A percentile compares a stretch with the other conserved stretches of the same genome.
These are phyloP conservation scores for Dryocosmus kuriphilus DNA, from an alignment of 2,888 invertebrate genomes.

Conservation along the genomic window DNA sequence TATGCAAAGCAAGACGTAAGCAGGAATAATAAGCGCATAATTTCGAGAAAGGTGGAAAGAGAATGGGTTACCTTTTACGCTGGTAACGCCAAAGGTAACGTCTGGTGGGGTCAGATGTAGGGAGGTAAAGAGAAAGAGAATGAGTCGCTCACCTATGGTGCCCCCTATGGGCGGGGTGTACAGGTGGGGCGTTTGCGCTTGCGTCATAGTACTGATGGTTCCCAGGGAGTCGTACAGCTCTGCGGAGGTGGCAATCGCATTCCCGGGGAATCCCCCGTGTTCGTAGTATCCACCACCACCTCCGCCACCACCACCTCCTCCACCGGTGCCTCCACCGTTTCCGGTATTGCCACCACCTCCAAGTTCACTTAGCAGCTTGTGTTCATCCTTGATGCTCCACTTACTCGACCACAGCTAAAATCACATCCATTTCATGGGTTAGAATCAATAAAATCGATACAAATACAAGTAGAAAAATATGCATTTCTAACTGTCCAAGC, in stretches of 20 bases:
- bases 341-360: conserved; percentile 82
- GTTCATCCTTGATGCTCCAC: conserved; percentile 95
- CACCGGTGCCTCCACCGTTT: conserved; percentile 71
- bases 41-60: conserved; percentile 41
- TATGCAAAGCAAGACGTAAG: conserved; percentile 74
- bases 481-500: neutral
- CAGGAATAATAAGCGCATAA: conserved; percentile 71
- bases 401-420: conserved; percentile 89
- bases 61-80: conserved; percentile 11
- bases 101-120: conserved; percentile 55
- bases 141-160: conserved; percentile 81
- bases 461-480: neutral
- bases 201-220: conserved; percentile 86
- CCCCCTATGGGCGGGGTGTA: conserved; percentile 89
- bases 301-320: conserved; percentile 78
- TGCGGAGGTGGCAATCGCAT: conserved; percentile 79
- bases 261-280: conserved; percentile 76
- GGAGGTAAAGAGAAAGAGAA: conserved; percentile 62
- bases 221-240: conserved; percentile 86
- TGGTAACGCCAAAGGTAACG: conserved; percentile 26
- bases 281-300: conserved; percentile 76
- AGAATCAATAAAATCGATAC: conserved; percentile 13
- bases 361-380: conserved; percentile 90
- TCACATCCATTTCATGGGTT: conserved; percentile 39
- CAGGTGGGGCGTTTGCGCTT: conserved; percentile 84